These are phyloP conservation scores for Drosophila funebris DNA, from an alignment of 1,140 invertebrate species.

Conservation along the genomic window DNA sequence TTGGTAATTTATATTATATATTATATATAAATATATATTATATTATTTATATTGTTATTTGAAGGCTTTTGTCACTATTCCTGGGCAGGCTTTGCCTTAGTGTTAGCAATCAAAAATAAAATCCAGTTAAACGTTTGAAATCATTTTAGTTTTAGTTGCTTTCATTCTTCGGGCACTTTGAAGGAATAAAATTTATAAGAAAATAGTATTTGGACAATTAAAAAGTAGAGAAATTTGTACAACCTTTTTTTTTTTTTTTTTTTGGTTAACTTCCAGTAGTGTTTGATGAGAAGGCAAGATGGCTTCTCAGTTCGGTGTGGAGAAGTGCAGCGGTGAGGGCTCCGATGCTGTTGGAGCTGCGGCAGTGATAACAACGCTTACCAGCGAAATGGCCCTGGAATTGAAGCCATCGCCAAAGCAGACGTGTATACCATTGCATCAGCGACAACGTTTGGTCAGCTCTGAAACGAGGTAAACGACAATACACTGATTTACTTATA, in stretches of 20 bases:
- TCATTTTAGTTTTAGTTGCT: slow-evolving; percentile 35
- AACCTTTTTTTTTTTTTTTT: background rate
- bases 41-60: background rate
- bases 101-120: background rate
- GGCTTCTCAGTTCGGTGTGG: slow-evolving; percentile 34
- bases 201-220: slow-evolving; percentile 21
- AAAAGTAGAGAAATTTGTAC: slow-evolving; percentile 3
- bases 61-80: background rate
- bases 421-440: slow-evolving; percentile 67
- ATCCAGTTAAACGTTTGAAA: background rate
- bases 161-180: slow-evolving; percentile 25
- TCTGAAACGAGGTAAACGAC: slow-evolving; percentile 54
- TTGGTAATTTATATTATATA: no score
- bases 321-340: slow-evolving; percentile 23
- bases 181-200: slow-evolving; percentile 28
- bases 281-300: slow-evolving; percentile 21
- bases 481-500: background rate
- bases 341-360: slow-evolving; percentile 19
- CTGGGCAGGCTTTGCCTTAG: slow-evolving; percentile 10
- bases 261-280: slow-evolving; percentile 10
- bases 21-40: no score
- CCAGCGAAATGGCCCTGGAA: slow-evolving; percentile 58
- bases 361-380: slow-evolving; percentile 10
- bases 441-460: slow-evolving; percentile 43
- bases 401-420: slow-evolving; percentile 65